A percentile compares a stretch with the other conserved stretches of the same genome.
Conservation (phyloP, 2,113 vertebrate species). For the Martes martes region DNA sequence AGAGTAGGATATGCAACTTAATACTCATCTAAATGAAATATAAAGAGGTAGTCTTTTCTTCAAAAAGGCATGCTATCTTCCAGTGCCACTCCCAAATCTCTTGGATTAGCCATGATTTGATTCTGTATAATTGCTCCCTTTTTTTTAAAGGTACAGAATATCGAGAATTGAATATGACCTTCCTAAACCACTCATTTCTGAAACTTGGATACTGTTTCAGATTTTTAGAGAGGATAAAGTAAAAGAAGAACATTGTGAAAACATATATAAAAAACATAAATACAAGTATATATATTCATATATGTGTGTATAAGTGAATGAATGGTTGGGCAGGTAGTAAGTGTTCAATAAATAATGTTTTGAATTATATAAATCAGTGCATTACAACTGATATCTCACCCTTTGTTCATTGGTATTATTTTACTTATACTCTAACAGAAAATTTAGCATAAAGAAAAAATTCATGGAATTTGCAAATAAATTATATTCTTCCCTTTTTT, state of each 20-base stretch:
- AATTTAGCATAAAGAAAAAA: background rate
- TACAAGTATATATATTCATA: background rate
- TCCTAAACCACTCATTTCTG: conserved; percentile 19
- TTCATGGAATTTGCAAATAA: background rate
- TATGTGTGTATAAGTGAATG: background rate
- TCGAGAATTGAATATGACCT: conserved; percentile 13
- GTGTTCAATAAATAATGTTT: background rate
- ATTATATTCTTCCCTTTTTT: conserved; percentile 51
- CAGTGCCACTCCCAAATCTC: background rate
- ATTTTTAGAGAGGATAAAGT: background rate
- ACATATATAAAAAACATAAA: background rate
- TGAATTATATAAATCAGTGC: conserved; percentile 14
- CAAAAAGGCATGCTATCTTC: background rate
- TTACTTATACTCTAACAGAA: conserved; percentile 10
- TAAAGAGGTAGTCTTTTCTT: conserved; percentile 27
- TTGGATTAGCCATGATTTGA: conserved; percentile 6
- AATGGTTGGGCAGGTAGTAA: background rate
- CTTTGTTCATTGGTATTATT: background rate
- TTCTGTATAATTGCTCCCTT: background rate
- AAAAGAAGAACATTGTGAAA: conserved; percentile 6
- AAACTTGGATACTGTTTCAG: conserved; percentile 31
- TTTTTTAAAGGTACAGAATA: background rate
- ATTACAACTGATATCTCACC: background rate
- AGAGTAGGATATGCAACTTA: conserved; percentile 3
- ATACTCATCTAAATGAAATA: background rate